phyloP scores from a whole-genome alignment of 1,140 invertebrate species.

The Drosophila ironensis region DNA sequence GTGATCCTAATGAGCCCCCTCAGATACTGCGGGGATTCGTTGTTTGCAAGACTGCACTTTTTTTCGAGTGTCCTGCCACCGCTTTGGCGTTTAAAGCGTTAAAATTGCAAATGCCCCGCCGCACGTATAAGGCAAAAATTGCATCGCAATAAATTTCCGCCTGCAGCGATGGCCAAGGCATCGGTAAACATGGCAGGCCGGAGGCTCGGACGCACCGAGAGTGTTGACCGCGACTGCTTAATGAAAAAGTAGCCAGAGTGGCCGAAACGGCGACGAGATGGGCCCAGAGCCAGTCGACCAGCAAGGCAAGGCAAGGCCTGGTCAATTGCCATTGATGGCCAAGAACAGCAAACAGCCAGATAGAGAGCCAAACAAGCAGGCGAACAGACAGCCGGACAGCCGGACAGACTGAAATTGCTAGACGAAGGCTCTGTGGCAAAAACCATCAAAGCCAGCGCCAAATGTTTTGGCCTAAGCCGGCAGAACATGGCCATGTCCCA shows the following conservation, averaged over 20 bases:
- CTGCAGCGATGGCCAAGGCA: slow-evolving; percentile 5
- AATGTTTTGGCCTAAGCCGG: slow-evolving; percentile 55
- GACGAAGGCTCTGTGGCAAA: slow-evolving; percentile 25
- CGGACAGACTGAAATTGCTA: slow-evolving; percentile 18
- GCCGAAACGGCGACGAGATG: slow-evolving; percentile 12
- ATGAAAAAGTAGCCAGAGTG: slow-evolving; percentile 38
- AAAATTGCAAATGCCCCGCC: slow-evolving; percentile 52
- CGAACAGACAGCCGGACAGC: background rate
- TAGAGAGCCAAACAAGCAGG: background rate
- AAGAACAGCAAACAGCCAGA: slow-evolving; percentile 44
- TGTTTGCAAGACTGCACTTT: background rate
- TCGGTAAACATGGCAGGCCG: slow-evolving; percentile 6
- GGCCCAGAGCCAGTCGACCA: background rate
- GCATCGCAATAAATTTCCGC: slow-evolving; percentile 63
- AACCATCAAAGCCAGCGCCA: slow-evolving; percentile 74
- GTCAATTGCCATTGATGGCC: slow-evolving; percentile 59
- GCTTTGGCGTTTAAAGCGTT: slow-evolving; percentile 50
- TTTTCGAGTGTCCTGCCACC: slow-evolving; percentile 10
- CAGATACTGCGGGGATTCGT: too few relatives aligned
- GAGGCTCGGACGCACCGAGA: slow-evolving; percentile 18
- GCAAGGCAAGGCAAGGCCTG: slow-evolving; percentile 29
- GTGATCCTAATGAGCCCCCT: too few relatives aligned
- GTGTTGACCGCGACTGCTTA: slow-evolving; percentile 33
- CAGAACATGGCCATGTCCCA: slow-evolving; percentile 56
- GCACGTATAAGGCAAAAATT: slow-evolving; percentile 57